Conservation (phyloP, 2,797 vertebrate genomes). For the Cichlasoma orientale region DNA sequence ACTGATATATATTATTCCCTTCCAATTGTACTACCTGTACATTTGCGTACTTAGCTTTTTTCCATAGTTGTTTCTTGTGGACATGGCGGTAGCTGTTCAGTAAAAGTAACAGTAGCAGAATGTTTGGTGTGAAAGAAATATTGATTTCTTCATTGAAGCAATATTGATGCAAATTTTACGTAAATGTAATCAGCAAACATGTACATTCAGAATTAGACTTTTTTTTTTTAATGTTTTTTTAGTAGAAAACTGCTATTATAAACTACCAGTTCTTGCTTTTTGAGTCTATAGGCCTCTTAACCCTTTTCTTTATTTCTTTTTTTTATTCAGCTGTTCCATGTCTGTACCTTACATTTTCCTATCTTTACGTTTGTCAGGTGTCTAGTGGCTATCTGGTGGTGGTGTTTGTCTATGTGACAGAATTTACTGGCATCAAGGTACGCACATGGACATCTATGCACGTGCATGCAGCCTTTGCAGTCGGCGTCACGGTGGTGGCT, state of each 20-base stretch:
- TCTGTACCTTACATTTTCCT: neutral
- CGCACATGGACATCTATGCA: conserved; percentile 95
- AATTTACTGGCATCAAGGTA: conserved; percentile 90
- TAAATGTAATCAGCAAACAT: neutral
- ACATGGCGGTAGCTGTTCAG: neutral
- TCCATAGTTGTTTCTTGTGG: neutral
- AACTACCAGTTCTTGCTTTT: neutral
- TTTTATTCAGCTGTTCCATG: neutral
- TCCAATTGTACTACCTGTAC: neutral
- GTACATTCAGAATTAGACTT: too few relatives aligned
- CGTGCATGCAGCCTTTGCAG: conserved; percentile 90
- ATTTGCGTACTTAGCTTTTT: neutral
- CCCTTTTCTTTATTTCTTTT: neutral
- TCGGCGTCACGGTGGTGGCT: conserved; percentile 91
- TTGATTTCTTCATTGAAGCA: neutral
- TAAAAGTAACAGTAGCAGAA: neutral
- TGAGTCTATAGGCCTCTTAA: too few relatives aligned
- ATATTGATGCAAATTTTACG: neutral
- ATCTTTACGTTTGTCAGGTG: conserved; percentile 72
- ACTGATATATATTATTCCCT: neutral
- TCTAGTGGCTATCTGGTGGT: conserved; percentile 94
- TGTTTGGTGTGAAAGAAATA: neutral
- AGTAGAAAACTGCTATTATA: neutral
- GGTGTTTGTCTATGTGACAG: conserved; percentile 94
- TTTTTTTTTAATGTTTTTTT: too few relatives aligned